Base-by-base conservation (phyloP, 1,140 invertebrate species). In the Notospermus geniculatus region DNA sequence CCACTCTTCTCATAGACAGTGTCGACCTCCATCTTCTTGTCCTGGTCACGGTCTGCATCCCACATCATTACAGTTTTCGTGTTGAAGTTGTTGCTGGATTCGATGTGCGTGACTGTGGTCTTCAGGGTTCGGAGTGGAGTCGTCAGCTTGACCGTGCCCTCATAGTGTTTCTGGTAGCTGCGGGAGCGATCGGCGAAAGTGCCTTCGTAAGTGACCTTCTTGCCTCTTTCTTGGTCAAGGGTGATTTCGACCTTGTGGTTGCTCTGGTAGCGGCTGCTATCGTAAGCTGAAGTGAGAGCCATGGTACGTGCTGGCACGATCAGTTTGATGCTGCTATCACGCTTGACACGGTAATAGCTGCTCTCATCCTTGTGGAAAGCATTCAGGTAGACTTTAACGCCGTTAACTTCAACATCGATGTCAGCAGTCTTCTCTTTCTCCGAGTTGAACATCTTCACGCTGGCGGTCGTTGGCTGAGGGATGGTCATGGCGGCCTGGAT, bases 211-310 rank as follows among this genome's bases (percentile, higher is more conserved):
- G 39, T 30, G 53, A 60, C 28, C 41, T 61, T 64, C 9, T 45
- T 65, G n/a, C 36, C 54, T n/a, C 36, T 27, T 54, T 59, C 62
- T 30, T 41, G 27, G 54, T 63, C 61, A 54, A 59, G 64, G n/a
- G 67, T 46, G 7, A 66, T n/a, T 11, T 58, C 60, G 22, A 56
- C 27, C 15, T 36, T 52, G 59, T 70, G 58, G 17, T 28, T 62
- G n/a, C 46, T 50, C 25, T 50, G n/a, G 46, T 50, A 50, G n/a
- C 19, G n/a, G 19, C 19, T 50, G 19, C 25, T 50, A 9, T 50
- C 46, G 46, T 23, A 50, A n/a, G n/a, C n/a, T 19, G n/a, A 23
- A 9, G n/a, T 27, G 46, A 27, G 19, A 5, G 19, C 46, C 46
- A 50, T 50, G 4, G 46, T 50, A 9, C 46, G n/a, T n/a, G 19